Evolutionary conservation across 2,113 vertebrate genomes (phyloP), one percentile per base, ranked within the genome.

Genomic region (Dasyprocta punctata): DNA sequence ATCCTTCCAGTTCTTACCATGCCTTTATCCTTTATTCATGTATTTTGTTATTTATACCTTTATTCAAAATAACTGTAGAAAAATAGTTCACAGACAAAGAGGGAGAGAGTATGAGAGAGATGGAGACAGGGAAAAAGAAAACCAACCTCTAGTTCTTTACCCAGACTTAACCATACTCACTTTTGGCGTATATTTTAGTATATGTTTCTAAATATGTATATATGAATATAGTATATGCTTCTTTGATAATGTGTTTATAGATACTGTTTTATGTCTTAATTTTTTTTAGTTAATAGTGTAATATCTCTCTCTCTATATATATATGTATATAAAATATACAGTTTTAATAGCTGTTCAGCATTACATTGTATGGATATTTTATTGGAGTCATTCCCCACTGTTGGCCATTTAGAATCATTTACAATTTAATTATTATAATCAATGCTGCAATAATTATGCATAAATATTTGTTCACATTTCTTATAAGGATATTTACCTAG

Each of bases 351-450:
- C 14, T 69, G 26, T 11, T 86, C 24, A 89, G 33, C 41, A 77
- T 91, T 90, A 92, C 3, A 71, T 65, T 87, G 17, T 61, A 90
- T 73, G 9, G 52, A 52, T 78, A 89, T 82, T 88, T 96, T 91
- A 93, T 93, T 89, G 91, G 85, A 65, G 19, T 41, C 54, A 81
- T 82, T 94, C 22, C 10, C 30, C 63, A 86, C 30, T 61, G 1
- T 30, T 94, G 86, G 61, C n/a, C 33, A 60, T 28, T 94, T 86
- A 81, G 54, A 77, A 89, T 91, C 69, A 65, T 89, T 92, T 30
- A 71, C n/a, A 41, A n/a, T 93, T 69, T 96, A 44, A 67, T 86
- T 44, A 78, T 80, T 86, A 86, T 82, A 89, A 93, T 65, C 65
- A 83, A 4, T 75, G 41, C 89, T 91, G 14, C n/a, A 89, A 63